Percentiles rank a stretch among this genome's conserved stretches.
Conservation (phyloP, 2,888 invertebrate genomes). For the Synergus itoensis region DNA sequence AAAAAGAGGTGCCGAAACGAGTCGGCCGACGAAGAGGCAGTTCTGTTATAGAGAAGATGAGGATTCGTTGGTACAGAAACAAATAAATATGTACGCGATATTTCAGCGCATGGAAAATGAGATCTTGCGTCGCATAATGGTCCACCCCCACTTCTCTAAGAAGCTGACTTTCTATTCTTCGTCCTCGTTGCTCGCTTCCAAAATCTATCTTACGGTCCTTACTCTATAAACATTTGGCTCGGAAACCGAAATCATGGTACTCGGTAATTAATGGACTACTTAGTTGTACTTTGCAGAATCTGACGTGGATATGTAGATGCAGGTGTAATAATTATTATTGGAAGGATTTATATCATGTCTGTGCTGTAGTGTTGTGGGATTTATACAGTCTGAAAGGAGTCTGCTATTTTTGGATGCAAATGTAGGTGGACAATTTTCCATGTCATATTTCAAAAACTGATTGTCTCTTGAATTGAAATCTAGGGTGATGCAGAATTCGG, state of each 20-base stretch:
- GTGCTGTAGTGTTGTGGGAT: constrained; percentile 24
- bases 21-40: constrained; percentile 50
- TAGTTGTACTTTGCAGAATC: constrained; percentile 34
- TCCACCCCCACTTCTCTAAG: constrained; percentile 65
- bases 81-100: constrained; percentile 76
- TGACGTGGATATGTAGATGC: constrained; percentile 33
- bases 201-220: constrained; percentile 49
- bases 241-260: constrained; percentile 9
- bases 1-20: constrained; percentile 31
- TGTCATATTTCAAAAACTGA: constrained; percentile 9
- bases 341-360: constrained; percentile 38
- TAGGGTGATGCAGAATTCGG: background rate
- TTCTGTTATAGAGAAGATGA: constrained; percentile 61
- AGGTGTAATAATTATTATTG: constrained; percentile 39
- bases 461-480: background rate
- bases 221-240: constrained; percentile 56
- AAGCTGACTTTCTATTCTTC: constrained; percentile 76
- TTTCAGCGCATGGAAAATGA: constrained; percentile 76
- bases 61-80: constrained; percentile 73
- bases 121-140: constrained; percentile 66
- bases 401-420: constrained; percentile 20
- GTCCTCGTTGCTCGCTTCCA: constrained; percentile 59
- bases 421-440: constrained; percentile 35
- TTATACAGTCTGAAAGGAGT: constrained; percentile 25
- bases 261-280: constrained; percentile 37